Evolutionary conservation across 1,140 invertebrate genomes (phyloP), one percentile per base, ranked within the genome.

Genomic region (Forficula auricularia): DNA sequence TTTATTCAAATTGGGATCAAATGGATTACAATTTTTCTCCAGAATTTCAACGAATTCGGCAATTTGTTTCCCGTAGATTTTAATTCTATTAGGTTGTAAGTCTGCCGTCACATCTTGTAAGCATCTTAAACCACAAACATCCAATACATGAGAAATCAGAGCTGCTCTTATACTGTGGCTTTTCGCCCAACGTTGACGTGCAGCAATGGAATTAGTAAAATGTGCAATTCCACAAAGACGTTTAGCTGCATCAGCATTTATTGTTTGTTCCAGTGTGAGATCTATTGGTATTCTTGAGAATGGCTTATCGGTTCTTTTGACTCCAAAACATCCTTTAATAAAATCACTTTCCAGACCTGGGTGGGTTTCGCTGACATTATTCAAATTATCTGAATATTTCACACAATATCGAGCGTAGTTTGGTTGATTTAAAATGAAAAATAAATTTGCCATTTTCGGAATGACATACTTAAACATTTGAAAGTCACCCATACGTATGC

Each of bases 401-500:
- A 54, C 38, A 0, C 43, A 13, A 40, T 48, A 59, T n/a, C 57
- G 50, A 18, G 52, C 41, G 49, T 60, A 59, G 32, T 60, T 59
- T 32, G 34, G 52, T 38, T 60, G 56, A 47, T 60, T 58, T 9
- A 43, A 51, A 1, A 46, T 43, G 35, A 61, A 61, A 48, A 61
- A 59, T 19, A 60, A 19, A 49, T 52, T 53, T 6, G 39, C 45
- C 0, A 59, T 55, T 52, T 50, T 49, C 15, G 51, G 31, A 22
- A 51, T 38, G 9, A 50, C 19, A 30, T 47, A 34, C 31, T 44
- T 45, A 41, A 44, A 56, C 22, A 54, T 15, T 27, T 48, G 16
- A 38, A 50, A 49, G 41, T 55, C 48, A 13, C 43, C 40, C 7
- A 34, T 53, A 8, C 49, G 43, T 27, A 54, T 51, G 38, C 52